Conservation (phyloP, 2,888 invertebrate genomes). For the Epinotia demarniana region DNA sequence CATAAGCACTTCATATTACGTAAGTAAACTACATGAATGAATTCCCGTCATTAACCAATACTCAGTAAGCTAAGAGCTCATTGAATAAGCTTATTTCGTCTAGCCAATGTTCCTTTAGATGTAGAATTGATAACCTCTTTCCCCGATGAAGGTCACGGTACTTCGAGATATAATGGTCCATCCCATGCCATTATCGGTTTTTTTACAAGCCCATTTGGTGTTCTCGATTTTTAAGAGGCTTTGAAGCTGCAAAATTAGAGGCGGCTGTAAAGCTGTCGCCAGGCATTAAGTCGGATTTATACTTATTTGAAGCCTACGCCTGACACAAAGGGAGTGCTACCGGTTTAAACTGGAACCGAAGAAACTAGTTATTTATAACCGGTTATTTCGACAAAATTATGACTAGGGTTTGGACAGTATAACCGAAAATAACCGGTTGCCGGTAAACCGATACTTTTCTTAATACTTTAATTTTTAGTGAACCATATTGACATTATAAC, state of each 20-base stretch:
- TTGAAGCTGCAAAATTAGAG: neutral
- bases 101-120: neutral
- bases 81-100: neutral
- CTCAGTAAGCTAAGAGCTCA: neutral
- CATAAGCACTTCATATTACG: no score
- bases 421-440: no score
- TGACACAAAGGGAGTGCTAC: no score
- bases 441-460: no score
- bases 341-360: no score
- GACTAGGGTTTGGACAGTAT: no score
- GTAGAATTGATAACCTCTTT: slow-evolving; percentile 3
- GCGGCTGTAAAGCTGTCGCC: neutral
- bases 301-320: no score
- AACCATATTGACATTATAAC: no score
- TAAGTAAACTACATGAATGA: neutral
- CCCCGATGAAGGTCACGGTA: neutral
- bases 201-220: slow-evolving; percentile 3
- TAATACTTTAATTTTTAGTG: no score
- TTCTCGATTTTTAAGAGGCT: neutral
- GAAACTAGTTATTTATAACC: no score
- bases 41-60: neutral
- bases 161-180: slow-evolving; percentile 4
- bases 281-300: neutral
- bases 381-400: no score
- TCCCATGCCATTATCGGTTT: neutral